Evolutionary conservation across 2,888 invertebrate genomes (phyloP), one percentile per base, ranked within the genome.

Genomic region (Euzetes globulus): DNA sequence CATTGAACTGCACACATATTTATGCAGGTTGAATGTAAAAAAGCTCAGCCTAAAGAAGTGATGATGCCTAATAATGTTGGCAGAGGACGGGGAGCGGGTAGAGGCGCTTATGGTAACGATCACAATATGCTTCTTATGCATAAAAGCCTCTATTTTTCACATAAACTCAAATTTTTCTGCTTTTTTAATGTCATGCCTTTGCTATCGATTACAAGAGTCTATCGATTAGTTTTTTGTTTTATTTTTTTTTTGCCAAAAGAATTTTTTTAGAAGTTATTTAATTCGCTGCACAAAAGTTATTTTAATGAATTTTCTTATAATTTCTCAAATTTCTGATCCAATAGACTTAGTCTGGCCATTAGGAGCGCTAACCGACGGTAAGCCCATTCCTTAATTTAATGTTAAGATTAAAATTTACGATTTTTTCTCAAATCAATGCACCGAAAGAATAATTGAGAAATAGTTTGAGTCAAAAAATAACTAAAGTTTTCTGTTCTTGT

Each of bases 41-140:
- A 98, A 86, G 99, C 99, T 83, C 99, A 99, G 87, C 99, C 99
- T 79, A 99, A 99, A 88, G 99, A 99, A 88, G 98, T 99, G 82
- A 99, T 99, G 99, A 89, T 98, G 83, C 98, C 98, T 93, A 81
- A 94, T 93, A 85, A 86, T 93, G 87, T 73, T 11, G 65, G 76
- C 74, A 22, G 68, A 88, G 94, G 93, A 86, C 89, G 94, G 84
- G 92, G 92, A 81, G 90, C 94, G 86, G 92, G 93, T 86, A 90
- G 94, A 86, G 92, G 93, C 86, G 91, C 93, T 87, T 94, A 94
- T 89, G 94, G 94, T 94, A 93, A 27, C 17, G 9, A 22, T 13
- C 19, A 25, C 25, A n/a, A 25, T 17, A 55, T 55, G 55, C 55
- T 55, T 55, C 3, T 19, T 55, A 19, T 19, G 9, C 22, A 55